A percentile compares a stretch with the other conserved stretches of the same genome.
Evolutionary conservation across 2,113 vertebrate genomes (phyloP).

Genomic region (Pseudonaja textilis): DNA sequence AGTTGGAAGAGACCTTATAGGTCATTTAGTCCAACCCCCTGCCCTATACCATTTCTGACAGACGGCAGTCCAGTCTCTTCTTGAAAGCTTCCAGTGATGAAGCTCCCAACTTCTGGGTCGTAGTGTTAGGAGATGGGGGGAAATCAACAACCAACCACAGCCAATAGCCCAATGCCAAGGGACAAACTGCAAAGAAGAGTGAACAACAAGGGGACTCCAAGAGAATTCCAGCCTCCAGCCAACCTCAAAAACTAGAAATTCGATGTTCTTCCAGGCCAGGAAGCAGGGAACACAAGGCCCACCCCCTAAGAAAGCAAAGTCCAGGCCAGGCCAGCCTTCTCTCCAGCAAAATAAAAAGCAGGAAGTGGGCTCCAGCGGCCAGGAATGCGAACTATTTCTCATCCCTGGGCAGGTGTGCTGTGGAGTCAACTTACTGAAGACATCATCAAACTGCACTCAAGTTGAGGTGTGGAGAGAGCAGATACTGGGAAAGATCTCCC

Average conservation of each 20-base stretch:
- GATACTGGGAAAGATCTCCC: not conserved
- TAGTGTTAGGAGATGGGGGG: too few relatives aligned
- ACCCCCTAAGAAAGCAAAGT: constrained; percentile 66
- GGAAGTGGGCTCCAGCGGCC: constrained; percentile 38
- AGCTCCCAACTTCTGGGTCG: too few relatives aligned
- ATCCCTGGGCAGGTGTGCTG: constrained; percentile 47
- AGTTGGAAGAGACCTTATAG: too few relatives aligned
- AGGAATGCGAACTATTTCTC: constrained; percentile 40
- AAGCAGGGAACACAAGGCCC: constrained; percentile 46
- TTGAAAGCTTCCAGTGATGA: too few relatives aligned
- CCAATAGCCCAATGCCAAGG: too few relatives aligned
- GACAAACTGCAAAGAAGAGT: not conserved
- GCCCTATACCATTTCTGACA: too few relatives aligned
- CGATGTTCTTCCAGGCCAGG: constrained; percentile 46
- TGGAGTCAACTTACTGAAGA: not conserved
- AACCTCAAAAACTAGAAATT: constrained; percentile 27
- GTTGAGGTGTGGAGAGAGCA: not conserved
- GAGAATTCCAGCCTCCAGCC: not conserved
- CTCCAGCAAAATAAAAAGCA: not conserved
- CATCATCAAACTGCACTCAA: not conserved
- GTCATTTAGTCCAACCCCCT: too few relatives aligned
- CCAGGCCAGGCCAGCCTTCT: constrained; percentile 3
- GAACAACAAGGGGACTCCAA: constrained; percentile 3
- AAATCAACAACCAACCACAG: too few relatives aligned
- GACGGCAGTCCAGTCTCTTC: too few relatives aligned